Evolutionary conservation across 2,888 invertebrate species (phyloP).

Genomic region (Pammene aurita): DNA sequence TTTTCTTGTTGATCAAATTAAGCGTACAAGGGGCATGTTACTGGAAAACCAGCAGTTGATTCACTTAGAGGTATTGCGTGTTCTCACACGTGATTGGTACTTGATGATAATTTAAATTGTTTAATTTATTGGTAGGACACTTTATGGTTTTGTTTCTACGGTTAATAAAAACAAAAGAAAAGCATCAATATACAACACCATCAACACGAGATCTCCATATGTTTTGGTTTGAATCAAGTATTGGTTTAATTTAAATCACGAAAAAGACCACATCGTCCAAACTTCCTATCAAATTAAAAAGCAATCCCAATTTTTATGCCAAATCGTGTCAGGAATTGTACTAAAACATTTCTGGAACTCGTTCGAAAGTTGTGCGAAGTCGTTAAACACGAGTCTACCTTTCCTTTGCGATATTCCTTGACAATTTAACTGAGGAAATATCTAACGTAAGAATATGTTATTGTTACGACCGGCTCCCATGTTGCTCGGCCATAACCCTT

Average conservation of each 20-base stretch:
- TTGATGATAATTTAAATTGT: too few species aligned
- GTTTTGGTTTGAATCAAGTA: too few species aligned
- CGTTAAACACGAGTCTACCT: conserved; percentile 7
- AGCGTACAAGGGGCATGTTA: conserved; percentile 17
- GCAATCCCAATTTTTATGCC: background rate
- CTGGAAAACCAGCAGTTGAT: background rate
- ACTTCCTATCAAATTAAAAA: background rate
- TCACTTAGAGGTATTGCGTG: too few species aligned
- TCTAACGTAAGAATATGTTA: conserved; percentile 16
- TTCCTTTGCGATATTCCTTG: conserved; percentile 1
- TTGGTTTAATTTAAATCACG: too few species aligned
- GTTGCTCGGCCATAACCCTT: conserved; percentile 32
- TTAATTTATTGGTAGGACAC: too few species aligned
- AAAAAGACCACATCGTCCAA: too few species aligned
- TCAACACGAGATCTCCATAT: too few species aligned
- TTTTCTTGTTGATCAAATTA: conserved; percentile 37
- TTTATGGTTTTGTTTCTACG: too few species aligned
- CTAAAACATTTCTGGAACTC: background rate
- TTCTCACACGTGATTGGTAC: too few species aligned
- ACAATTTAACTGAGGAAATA: conserved; percentile 14
- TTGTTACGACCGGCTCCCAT: conserved; percentile 27
- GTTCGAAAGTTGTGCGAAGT: background rate
- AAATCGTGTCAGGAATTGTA: background rate
- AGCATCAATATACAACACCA: too few species aligned
- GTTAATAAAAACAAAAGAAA: too few species aligned